Percentiles rank a stretch among this genome's conserved stretches.
These are phyloP conservation scores for Hoplodrina ambigua DNA, from an alignment of 2,888 invertebrate genomes.

Conservation along the genomic window DNA sequence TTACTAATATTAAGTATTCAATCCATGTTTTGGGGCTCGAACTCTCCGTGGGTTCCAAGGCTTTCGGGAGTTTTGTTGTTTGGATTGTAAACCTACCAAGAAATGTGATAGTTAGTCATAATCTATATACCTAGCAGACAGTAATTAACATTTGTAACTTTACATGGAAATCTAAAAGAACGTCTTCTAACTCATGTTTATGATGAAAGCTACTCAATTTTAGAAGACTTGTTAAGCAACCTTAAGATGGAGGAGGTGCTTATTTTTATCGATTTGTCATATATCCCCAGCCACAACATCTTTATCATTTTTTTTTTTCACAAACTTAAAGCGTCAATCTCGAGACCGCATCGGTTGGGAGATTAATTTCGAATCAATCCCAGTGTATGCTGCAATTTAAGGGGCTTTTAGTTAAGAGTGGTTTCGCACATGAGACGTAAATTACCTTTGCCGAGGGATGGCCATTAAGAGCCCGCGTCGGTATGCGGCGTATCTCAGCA, in stretches of 20 bases:
- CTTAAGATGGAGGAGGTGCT: slow-evolving; percentile 45
- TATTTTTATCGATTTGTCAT: slow-evolving; percentile 62
- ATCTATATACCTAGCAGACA: neutral
- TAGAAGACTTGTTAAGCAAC: slow-evolving; percentile 35
- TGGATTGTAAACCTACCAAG: neutral
- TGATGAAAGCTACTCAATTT: slow-evolving; percentile 13
- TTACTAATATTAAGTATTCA: slow-evolving; percentile 65
- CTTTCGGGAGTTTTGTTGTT: slow-evolving; percentile 24
- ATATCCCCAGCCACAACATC: slow-evolving; percentile 48
- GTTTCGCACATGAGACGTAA: slow-evolving; percentile 89
- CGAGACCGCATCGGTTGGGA: slow-evolving; percentile 73
- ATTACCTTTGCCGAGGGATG: slow-evolving; percentile 85
- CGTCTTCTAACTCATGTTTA: neutral
- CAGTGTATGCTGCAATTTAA: slow-evolving; percentile 86
- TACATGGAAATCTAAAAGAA: slow-evolving; percentile 5
- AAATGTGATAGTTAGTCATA: neutral
- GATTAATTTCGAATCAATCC: slow-evolving; percentile 88
- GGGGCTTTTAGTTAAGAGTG: slow-evolving; percentile 88
- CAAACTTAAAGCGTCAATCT: slow-evolving; percentile 72
- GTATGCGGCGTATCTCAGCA: slow-evolving; percentile 87
- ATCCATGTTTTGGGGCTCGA: slow-evolving; percentile 50
- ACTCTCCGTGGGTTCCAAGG: slow-evolving; percentile 53
- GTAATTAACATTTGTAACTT: neutral
- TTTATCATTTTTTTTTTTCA: slow-evolving; percentile 62
- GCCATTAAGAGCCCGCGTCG: slow-evolving; percentile 86